These are phyloP conservation scores for Brenthis hecate DNA, from an alignment of 2,888 invertebrate genomes.

Conservation along the genomic window DNA sequence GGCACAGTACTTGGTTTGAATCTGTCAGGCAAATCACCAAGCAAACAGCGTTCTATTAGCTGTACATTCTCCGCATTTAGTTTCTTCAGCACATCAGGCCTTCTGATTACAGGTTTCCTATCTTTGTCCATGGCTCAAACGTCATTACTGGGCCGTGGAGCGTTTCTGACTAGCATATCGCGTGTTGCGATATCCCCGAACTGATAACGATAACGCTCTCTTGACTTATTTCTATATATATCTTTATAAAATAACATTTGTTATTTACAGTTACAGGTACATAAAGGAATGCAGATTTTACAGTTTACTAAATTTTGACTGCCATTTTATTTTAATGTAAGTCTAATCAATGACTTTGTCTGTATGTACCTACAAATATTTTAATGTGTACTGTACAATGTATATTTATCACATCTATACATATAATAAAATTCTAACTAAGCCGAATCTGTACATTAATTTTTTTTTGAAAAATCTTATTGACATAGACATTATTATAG, in stretches of 20 bases:
- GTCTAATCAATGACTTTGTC: no score
- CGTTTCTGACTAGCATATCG: conserved; percentile 65
- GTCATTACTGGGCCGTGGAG: conserved; percentile 63
- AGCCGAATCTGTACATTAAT: no score
- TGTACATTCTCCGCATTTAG: conserved; percentile 67
- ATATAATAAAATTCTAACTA: no score
- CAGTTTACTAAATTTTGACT: no score
- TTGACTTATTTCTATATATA: conserved; percentile 41
- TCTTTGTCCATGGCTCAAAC: conserved; percentile 66
- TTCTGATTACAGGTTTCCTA: conserved; percentile 58
- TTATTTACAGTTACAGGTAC: no score
- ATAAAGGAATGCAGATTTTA: no score
- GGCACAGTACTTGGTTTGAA: conserved; percentile 64
- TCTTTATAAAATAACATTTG: conserved; percentile 7
- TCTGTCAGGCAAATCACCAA: conserved; percentile 69
- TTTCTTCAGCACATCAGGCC: conserved; percentile 67
- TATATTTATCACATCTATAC: no score
- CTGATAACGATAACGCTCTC: conserved; percentile 68
- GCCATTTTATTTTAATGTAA: no score
- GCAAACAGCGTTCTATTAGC: conserved; percentile 70
- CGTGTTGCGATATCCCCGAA: conserved; percentile 52
- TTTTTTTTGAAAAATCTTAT: no score
- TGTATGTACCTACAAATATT: background rate
- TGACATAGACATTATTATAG: no score
- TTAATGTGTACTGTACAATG: background rate